Evolutionary conservation across 2,888 invertebrate species (phyloP), one percentile per base, ranked within the genome.

Genomic region (Ganaspis brasiliensis): DNA sequence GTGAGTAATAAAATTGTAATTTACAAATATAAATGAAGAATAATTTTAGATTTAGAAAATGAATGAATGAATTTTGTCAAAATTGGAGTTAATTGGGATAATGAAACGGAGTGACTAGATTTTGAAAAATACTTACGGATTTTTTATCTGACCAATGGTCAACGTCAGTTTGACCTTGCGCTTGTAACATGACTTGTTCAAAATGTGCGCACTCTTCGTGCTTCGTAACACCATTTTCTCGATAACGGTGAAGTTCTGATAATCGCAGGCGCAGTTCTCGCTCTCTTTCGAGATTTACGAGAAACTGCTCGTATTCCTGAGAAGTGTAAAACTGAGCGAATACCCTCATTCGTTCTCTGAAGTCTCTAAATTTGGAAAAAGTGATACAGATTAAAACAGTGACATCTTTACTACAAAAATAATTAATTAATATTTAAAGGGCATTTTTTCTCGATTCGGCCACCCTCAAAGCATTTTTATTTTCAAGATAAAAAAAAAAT

Each of bases 301-400:
- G 93, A 35, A 97, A 94, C 79, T 96, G 94, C 78, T 96, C 95
- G 86, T 98, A 96, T 91, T 98, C 98, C 75, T 95, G 94, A 35
- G 96, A 95, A 1, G 97, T 96, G 89, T 96, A 96, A 92, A 98
- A 98, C 90, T 98, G 98, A 2, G 97, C 95, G 88, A 97, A 96
- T 81, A 96, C 95, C 45, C 96, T 94, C 91, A 98, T 94, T 52
- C 96, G 95, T 82, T 98, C 98, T 56, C 95, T 94, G 88, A 98
- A 95, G 83, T 96, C 96, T 86, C 96, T 96, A 89, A 1, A 89
- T 82, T 74, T 83, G 73, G 59, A 63, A 74, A 80, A 72, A 61
- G 31, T n/a, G n/a, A n/a, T n/a, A 78, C 57, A 74, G 63, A 59
- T 52, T 56, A 75, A n/a, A n/a, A n/a, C n/a, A n/a, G n/a, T n/a